These are phyloP conservation scores for Apus apus DNA, from an alignment of 2,113 vertebrate species.

Conservation along the genomic window DNA sequence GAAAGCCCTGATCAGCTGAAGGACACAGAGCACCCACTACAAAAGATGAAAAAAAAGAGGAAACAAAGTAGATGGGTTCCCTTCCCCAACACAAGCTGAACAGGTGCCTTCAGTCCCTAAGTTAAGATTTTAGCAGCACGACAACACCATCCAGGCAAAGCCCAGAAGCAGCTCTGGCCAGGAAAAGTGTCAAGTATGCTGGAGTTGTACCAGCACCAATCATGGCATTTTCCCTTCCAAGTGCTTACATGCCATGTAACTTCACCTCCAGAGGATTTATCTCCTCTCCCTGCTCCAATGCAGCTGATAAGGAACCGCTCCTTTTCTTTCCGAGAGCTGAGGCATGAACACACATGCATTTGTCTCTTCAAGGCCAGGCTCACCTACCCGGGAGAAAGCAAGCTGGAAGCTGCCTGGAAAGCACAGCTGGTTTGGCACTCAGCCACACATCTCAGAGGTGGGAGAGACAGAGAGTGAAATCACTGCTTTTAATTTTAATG, in stretches of 20 bases:
- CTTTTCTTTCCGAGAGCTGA: not conserved
- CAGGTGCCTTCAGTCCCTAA: not conserved
- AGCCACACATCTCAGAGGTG: conserved; percentile 33
- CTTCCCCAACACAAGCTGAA: not conserved
- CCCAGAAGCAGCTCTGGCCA: not conserved
- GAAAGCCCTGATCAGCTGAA: not conserved
- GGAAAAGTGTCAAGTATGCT: not conserved
- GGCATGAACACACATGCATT: not conserved
- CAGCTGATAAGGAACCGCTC: not conserved
- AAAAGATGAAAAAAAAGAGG: not conserved
- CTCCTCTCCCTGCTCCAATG: not conserved
- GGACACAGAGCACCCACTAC: not conserved
- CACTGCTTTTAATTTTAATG: not conserved
- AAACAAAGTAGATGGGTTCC: not conserved
- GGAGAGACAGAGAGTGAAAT: not conserved
- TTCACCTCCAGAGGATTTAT: not conserved
- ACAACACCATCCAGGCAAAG: not conserved
- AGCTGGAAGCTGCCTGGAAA: conserved; percentile 36
- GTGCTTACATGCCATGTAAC: not conserved
- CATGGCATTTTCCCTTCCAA: not conserved
- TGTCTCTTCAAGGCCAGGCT: conserved; percentile 42
- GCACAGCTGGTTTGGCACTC: conserved; percentile 43
- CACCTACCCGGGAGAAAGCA: conserved; percentile 12
- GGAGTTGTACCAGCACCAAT: not conserved
- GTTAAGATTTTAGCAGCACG: not conserved